A percentile compares a stretch with the other conserved stretches of the same genome.
phyloP scores from a whole-genome alignment of 1,140 invertebrate species.

The Drosophila navojoa region DNA sequence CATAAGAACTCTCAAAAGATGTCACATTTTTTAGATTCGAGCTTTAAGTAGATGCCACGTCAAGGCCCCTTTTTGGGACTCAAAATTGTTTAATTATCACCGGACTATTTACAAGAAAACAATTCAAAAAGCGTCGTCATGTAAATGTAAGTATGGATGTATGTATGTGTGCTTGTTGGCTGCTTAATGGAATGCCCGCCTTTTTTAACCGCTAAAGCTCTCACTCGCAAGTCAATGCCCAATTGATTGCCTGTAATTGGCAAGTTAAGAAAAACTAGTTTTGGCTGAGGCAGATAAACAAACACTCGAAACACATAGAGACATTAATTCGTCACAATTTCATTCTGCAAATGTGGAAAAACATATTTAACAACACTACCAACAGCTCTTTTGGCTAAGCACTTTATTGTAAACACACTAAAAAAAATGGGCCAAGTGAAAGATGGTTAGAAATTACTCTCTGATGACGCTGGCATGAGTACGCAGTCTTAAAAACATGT shows the following conservation, averaged over 20 bases:
- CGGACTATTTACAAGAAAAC: constrained; percentile 7
- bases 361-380: no score
- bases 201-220: constrained; percentile 40
- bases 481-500: background rate
- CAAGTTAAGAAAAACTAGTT: constrained; percentile 60
- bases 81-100: background rate
- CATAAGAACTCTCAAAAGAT: no score
- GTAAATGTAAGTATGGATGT: constrained; percentile 15
- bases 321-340: constrained; percentile 11
- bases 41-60: background rate
- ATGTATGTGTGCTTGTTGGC: constrained; percentile 20
- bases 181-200: constrained; percentile 40
- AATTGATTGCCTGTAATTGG: constrained; percentile 42
- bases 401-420: background rate
- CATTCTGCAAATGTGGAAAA: background rate
- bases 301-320: constrained; percentile 5
- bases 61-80: background rate
- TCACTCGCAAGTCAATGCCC: constrained; percentile 50
- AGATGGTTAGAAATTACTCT: background rate
- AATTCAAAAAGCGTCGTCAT: constrained; percentile 24
- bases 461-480: constrained; percentile 3
- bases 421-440: constrained; percentile 2
- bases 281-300: constrained; percentile 16
- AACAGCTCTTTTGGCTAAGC: no score
- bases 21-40: no score